Evolutionary conservation across 2,113 vertebrate genomes (phyloP), one percentile per base, ranked within the genome.

Genomic region (Sander vitreus): DNA sequence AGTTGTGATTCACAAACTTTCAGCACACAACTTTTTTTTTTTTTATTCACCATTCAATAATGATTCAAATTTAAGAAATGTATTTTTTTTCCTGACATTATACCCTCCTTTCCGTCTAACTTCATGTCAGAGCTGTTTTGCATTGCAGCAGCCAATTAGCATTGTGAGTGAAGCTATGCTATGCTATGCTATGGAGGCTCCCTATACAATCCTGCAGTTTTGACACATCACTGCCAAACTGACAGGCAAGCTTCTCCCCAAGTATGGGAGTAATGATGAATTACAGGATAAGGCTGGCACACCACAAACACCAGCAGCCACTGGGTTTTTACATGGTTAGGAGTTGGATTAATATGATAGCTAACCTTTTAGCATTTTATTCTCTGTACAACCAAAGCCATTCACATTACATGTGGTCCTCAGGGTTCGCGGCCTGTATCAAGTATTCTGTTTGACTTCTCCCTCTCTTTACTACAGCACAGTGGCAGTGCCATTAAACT

Each of bases 241-340:
- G 84, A 87, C 87, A 86, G 89, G 66, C 82, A 70, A 87, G 69
- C 67, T 21, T 57, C 62, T 81, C 50, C n/a, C 30, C 0, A 77
- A 48, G 73, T 83, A 85, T 84, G 70, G 70, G 19, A 84, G 51
- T 86, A 91, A 89, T 86, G 78, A 89, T 63, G 57, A 55, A 18
- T 45, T 39, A 0, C 39, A 1, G 69, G 53, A 9, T 43, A 19
- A 59, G 60, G 27, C 59, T 69, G 25, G n/a, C 33, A 43, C 14
- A 15, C 21, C 30, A 39, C 19, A 10, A 21, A 54, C 68, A 65
- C 39, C 39, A 13, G 12, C 60, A 68, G 36, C 45, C 55, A 30
- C 16, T 10, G 39, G 54, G 27, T 48, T 10, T 43, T 43, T 57
- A 55, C 55, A 50, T 50, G 51, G 6, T 69, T 55, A 33, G 48